phyloP scores from a whole-genome alignment of 2,113 vertebrate genomes.

The Procavia capensis region DNA sequence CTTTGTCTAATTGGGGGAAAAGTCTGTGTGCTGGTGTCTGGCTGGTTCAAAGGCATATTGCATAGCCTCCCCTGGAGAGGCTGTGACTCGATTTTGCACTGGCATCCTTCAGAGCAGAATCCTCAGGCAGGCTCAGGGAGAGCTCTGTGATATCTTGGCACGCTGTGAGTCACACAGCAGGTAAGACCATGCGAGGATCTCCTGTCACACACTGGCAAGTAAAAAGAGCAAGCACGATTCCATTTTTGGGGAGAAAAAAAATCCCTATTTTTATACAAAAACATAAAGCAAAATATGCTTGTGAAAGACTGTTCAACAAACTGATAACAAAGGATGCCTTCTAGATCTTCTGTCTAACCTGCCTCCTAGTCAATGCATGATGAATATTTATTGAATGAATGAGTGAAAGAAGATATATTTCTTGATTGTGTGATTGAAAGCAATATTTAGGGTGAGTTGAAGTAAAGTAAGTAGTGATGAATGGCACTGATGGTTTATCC shows the following conservation, averaged over 20 bases:
- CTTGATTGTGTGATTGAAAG: background rate
- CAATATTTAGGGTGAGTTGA: background rate
- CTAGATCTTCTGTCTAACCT: background rate
- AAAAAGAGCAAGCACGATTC: background rate
- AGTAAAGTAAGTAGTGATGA: background rate
- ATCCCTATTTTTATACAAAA: background rate
- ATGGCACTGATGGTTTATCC: background rate
- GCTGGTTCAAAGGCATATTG: background rate
- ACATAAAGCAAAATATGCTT: conserved; percentile 9
- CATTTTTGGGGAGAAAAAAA: background rate
- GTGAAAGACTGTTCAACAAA: background rate
- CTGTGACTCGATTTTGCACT: background rate
- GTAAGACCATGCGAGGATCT: background rate
- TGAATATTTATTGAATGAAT: background rate
- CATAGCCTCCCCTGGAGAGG: background rate
- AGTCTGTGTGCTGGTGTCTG: background rate
- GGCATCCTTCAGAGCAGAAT: background rate
- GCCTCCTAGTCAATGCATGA: background rate
- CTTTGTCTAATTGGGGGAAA: background rate
- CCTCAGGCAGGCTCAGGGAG: background rate
- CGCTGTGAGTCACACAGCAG: background rate
- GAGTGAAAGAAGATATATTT: conserved; percentile 18
- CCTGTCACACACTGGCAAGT: background rate
- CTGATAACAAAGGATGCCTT: background rate
- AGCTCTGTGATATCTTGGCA: background rate